Evolutionary conservation across 2,797 vertebrate genomes (phyloP).

Genomic region (Lutjanus campechanus): DNA sequence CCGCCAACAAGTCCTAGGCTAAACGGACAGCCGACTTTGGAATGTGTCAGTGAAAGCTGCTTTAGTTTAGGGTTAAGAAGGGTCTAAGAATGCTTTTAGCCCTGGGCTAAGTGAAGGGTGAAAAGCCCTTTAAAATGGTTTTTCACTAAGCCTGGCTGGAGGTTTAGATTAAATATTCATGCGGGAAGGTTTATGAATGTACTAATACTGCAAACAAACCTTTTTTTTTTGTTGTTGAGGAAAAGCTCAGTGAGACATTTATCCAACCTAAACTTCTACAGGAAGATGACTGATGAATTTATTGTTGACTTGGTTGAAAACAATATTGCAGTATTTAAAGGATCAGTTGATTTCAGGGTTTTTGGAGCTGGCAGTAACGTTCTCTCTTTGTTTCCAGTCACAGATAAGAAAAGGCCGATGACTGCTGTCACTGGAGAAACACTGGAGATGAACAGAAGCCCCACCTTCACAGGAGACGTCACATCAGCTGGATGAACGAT

Average conservation of each 20-base stretch:
- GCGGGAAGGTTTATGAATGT: not conserved
- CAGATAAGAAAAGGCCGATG: slow-evolving; percentile 83
- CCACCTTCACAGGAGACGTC: not conserved
- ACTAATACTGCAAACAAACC: not conserved
- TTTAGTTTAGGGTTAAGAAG: too few relatives aligned
- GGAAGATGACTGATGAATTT: not conserved
- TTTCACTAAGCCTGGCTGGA: not conserved
- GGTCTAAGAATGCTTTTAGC: too few relatives aligned
- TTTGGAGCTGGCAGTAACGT: not conserved
- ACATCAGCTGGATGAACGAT: slow-evolving; percentile 1
- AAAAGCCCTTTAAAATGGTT: too few relatives aligned
- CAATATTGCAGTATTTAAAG: not conserved
- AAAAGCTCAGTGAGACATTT: not conserved
- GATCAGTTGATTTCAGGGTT: not conserved
- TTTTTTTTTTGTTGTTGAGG: not conserved
- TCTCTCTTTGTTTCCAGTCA: slow-evolving; percentile 71
- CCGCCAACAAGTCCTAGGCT: too few relatives aligned
- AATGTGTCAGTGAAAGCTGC: too few relatives aligned
- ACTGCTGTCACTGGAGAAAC: slow-evolving; percentile 30
- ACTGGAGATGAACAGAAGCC: not conserved
- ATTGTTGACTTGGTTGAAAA: not conserved
- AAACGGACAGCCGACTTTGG: too few relatives aligned
- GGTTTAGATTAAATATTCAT: not conserved
- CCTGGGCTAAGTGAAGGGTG: too few relatives aligned
- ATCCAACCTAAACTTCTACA: not conserved